phyloP scores from a whole-genome alignment of 2,113 vertebrate species.

The Shinisaurus crocodilurus region DNA sequence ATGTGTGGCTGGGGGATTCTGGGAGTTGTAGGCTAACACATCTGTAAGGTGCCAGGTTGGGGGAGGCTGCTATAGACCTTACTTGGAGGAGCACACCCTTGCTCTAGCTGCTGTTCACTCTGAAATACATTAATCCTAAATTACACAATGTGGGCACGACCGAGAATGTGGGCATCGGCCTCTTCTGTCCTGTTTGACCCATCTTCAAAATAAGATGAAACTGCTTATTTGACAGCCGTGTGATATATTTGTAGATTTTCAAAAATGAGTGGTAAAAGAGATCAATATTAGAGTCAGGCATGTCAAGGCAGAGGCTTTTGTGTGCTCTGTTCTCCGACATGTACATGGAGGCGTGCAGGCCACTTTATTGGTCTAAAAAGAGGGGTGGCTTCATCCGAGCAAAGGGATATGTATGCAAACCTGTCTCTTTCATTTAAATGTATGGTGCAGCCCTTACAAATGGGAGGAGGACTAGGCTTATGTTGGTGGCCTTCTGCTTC shows the following conservation, averaged over 20 bases:
- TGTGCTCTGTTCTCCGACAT: background rate
- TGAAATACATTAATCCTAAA: background rate
- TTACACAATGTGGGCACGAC: background rate
- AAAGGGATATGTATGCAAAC: background rate
- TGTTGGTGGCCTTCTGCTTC: slow-evolving; percentile 55
- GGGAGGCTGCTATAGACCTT: too few species aligned
- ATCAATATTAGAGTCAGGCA: slow-evolving; percentile 13
- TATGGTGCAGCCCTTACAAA: background rate
- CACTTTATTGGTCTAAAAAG: background rate
- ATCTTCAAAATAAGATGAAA: slow-evolving; percentile 35
- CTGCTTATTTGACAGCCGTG: slow-evolving; percentile 17
- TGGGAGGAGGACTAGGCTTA: slow-evolving; percentile 27
- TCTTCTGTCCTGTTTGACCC: slow-evolving; percentile 1
- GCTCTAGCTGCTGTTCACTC: background rate
- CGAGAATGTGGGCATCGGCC: background rate
- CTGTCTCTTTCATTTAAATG: slow-evolving; percentile 8
- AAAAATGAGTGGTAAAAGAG: slow-evolving; percentile 18
- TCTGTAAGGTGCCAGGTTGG: too few species aligned
- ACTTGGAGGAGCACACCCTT: background rate
- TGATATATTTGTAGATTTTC: slow-evolving; percentile 14
- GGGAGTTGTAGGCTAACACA: too few species aligned
- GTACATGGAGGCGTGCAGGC: too few species aligned
- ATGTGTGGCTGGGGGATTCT: too few species aligned
- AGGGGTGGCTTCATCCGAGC: background rate
- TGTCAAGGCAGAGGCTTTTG: background rate